Percentiles rank a stretch among this genome's conserved stretches.
These are phyloP conservation scores for Lynx canadensis DNA, from an alignment of 2,113 vertebrate genomes.

Conservation along the genomic window DNA sequence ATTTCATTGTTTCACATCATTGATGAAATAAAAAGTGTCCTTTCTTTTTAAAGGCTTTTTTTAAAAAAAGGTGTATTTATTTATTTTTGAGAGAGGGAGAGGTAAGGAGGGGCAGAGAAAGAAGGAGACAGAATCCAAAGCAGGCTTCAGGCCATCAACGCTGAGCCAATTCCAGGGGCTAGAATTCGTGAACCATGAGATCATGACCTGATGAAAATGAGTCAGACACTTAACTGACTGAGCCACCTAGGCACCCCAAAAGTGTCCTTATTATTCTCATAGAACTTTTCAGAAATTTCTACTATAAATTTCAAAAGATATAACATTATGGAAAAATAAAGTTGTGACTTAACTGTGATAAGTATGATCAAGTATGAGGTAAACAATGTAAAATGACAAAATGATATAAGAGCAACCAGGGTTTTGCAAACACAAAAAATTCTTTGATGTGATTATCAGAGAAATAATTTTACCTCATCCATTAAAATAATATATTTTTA, in stretches of 20 bases:
- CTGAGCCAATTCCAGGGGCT: too few relatives aligned
- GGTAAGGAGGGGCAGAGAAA: too few relatives aligned
- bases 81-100: too few relatives aligned
- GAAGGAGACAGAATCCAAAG: too few relatives aligned
- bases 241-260: not conserved
- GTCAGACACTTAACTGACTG: too few relatives aligned
- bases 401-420: not conserved
- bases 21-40: conserved; percentile 29
- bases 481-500: not conserved
- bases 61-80: too few relatives aligned
- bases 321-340: not conserved
- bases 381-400: not conserved
- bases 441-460: not conserved
- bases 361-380: not conserved
- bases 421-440: not conserved
- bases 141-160: too few relatives aligned
- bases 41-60: not conserved
- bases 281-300: not conserved
- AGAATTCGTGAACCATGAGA: too few relatives aligned
- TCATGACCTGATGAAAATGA: too few relatives aligned
- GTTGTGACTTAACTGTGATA: not conserved
- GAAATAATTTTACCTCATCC: not conserved
- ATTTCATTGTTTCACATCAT: conserved; percentile 41
- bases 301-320: not conserved
- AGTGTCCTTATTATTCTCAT: not conserved